Base-by-base conservation (phyloP, 2,797 vertebrate genomes). In the Hylomyscus alleni region DNA sequence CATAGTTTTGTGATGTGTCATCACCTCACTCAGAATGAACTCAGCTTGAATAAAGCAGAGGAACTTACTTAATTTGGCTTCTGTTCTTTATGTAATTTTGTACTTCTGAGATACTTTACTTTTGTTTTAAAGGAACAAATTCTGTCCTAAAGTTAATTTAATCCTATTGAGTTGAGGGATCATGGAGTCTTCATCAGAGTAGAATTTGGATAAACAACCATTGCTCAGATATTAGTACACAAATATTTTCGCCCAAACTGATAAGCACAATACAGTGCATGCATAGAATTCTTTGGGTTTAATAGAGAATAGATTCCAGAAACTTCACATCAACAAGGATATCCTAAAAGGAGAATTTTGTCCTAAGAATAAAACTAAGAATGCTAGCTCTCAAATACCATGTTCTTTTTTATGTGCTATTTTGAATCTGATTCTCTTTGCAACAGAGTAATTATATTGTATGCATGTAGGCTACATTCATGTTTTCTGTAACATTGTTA, bases 291-390 rank as follows among this genome's bases (percentile, higher is more conserved):
- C 11, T 6, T 5, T 26, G 22, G 24, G 47, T 82, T 82, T 44
- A 89, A 37, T 6, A 58, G 1, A 14, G 7, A 93, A 93, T 72
- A 37, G 73, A 75, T 9, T 4, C 8, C 0, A 86, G n/a, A 82
- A 47, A 60, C 0, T 44, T 73, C 26, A 62, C 0, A 0, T 14
- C 20, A 73, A 1, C 2, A 54, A n/a, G 13, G n/a, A 40, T 54
- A 24, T 40, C 44, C 52, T 31, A 1, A 77, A 26, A 80, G 19
- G 34, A 93, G 4, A 75, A 84, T 50, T 78, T 0, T 17, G 76
- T 69, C 40, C 0, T 40, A 89, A 92, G 88, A 80, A 40, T 22
- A 60, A 58, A 84, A 85, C 78, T 3, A 44, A 56, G 24, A 75
- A 20, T 22, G 13, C 6, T 91, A 4, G 6, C 50, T 2, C 20